Conservation (phyloP, 2,888 invertebrate genomes). For the Acleris cristana region DNA sequence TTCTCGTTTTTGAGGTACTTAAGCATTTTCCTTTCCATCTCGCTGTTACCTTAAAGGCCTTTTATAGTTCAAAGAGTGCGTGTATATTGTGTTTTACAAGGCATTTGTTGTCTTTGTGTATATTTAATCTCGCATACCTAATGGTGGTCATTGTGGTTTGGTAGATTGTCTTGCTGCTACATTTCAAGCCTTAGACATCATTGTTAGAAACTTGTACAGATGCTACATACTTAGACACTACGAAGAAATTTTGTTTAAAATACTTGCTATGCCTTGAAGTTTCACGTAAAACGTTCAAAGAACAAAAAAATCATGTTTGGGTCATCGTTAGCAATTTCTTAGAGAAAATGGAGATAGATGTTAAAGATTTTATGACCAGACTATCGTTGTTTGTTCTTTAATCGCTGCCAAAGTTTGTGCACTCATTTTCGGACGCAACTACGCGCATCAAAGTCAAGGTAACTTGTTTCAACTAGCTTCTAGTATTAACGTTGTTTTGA, state of each 20-base stretch:
- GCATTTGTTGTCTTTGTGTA: neutral
- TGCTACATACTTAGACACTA: conserved; percentile 2
- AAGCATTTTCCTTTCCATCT: neutral
- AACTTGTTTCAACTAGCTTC: conserved; percentile 7
- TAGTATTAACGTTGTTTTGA: conserved; percentile 11
- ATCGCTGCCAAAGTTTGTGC: neutral
- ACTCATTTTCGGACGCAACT: neutral
- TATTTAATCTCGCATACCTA: neutral
- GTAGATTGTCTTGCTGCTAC: conserved; percentile 17
- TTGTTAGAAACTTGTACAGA: conserved; percentile 5
- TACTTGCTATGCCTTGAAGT: conserved; percentile 10
- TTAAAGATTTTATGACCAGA: neutral
- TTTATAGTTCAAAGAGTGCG: neutral
- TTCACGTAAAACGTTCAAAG: neutral
- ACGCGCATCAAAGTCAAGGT: conserved; percentile 9
- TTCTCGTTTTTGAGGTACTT: neutral
- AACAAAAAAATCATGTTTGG: neutral
- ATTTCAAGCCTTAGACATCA: conserved; percentile 12
- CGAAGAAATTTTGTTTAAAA: conserved; percentile 1
- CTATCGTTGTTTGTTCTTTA: neutral
- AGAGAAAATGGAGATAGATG: neutral
- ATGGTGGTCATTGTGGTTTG: conserved; percentile 2
- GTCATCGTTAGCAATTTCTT: neutral
- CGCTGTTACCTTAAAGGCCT: neutral
- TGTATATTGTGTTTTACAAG: conserved; percentile 1